Percentiles rank a stretch among this genome's conserved stretches.
These are phyloP conservation scores for Dasyprocta punctata DNA, from an alignment of 2,113 vertebrate genomes.

Conservation along the genomic window DNA sequence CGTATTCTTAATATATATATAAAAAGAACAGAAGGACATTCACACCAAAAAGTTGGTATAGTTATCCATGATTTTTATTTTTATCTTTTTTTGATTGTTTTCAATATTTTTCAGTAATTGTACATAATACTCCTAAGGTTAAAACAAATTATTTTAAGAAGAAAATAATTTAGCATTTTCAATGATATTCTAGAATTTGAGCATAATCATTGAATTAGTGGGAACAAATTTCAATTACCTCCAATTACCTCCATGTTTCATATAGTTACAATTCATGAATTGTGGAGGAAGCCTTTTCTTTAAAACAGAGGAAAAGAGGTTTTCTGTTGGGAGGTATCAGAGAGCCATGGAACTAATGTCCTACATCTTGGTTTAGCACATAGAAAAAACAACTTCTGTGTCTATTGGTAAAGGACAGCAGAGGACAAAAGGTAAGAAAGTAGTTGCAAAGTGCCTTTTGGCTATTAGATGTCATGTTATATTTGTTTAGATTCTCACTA, in stretches of 20 bases:
- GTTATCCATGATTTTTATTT: neutral
- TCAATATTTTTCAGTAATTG: slow-evolving; percentile 29
- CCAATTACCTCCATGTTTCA: neutral
- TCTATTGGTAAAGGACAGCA: neutral
- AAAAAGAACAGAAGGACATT: neutral
- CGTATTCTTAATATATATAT: neutral
- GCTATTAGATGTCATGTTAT: neutral
- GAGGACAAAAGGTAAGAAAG: neutral
- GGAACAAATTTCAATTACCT: neutral
- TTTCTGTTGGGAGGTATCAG: neutral
- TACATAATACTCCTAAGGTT: neutral
- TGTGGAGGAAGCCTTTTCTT: neutral
- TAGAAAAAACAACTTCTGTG: neutral
- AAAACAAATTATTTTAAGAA: slow-evolving; percentile 24
- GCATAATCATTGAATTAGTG: slow-evolving; percentile 8
- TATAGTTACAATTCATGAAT: neutral
- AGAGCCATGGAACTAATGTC: neutral
- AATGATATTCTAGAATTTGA: neutral
- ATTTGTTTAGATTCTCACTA: neutral
- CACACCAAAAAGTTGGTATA: neutral
- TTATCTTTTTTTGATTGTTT: slow-evolving; percentile 3
- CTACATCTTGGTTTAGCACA: neutral
- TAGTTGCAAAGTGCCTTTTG: neutral
- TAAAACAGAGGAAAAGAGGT: neutral
- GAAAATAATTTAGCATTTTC: slow-evolving; percentile 5